phyloP scores from a whole-genome alignment of 2,113 vertebrate species.

The Saguinus midas region DNA sequence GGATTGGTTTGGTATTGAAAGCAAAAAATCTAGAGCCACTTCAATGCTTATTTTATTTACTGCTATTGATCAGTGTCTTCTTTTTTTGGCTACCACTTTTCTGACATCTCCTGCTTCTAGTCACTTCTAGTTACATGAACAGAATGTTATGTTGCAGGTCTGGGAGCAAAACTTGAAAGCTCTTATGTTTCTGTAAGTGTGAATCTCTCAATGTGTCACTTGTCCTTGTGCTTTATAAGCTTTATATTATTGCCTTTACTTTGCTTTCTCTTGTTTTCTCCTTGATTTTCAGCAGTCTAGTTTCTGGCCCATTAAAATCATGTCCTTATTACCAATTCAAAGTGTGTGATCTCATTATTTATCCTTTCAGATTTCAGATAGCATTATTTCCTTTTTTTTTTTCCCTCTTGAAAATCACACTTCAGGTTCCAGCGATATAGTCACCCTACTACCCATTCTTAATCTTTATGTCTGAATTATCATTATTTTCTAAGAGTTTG shows the following conservation, averaged over 20 bases:
- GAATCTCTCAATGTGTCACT: background rate
- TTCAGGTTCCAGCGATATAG: background rate
- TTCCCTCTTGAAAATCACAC: conserved; percentile 19
- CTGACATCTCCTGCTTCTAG: background rate
- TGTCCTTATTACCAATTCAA: background rate
- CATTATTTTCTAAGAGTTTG: background rate
- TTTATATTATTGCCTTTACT: background rate
- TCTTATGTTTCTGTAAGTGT: background rate
- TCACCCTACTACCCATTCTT: background rate
- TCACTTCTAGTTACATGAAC: background rate
- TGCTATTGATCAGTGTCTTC: background rate
- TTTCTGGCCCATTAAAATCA: conserved; percentile 30
- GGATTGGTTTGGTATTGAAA: background rate
- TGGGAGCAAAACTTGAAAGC: background rate
- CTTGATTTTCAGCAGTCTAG: conserved; percentile 24
- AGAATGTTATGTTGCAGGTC: background rate
- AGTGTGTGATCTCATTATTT: background rate
- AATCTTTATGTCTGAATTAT: conserved; percentile 9
- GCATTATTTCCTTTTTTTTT: conserved; percentile 37
- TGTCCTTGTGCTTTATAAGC: conserved; percentile 9
- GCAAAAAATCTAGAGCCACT: background rate
- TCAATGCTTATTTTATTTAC: background rate
- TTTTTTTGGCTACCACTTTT: background rate
- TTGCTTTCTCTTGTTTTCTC: conserved; percentile 38
- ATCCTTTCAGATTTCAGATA: background rate